Evolutionary conservation across 2,888 invertebrate genomes (phyloP).

Genomic region (Heliothis peltigera): DNA sequence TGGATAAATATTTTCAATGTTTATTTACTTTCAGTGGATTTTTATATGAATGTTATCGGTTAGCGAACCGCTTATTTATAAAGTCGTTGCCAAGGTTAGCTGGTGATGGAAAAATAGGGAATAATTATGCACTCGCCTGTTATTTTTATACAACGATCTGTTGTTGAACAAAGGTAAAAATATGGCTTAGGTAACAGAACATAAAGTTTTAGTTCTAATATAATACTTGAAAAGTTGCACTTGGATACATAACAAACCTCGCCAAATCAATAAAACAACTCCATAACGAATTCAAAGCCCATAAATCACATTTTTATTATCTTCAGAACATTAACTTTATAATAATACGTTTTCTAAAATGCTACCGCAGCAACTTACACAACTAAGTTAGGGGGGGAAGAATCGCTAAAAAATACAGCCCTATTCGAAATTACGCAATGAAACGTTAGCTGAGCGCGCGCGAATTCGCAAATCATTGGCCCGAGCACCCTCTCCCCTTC

Average conservation of each 20-base stretch:
- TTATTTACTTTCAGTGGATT: constrained; percentile 60
- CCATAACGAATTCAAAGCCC: constrained; percentile 40
- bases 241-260: background rate
- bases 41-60: constrained; percentile 51
- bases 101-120: constrained; percentile 46
- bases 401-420: constrained; percentile 61
- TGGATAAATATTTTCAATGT: constrained; percentile 61
- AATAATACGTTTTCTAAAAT: constrained; percentile 62
- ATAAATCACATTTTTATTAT: constrained; percentile 59
- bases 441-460: constrained; percentile 82
- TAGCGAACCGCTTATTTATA: constrained; percentile 59
- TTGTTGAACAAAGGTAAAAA: background rate
- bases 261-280: constrained; percentile 42
- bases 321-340: constrained; percentile 58
- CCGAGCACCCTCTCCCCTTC: constrained; percentile 80
- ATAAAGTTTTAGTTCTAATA: background rate
- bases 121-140: background rate
- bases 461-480: constrained; percentile 82
- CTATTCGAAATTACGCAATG: constrained; percentile 82
- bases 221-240: background rate
- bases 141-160: constrained; percentile 25
- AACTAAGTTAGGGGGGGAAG: constrained; percentile 67
- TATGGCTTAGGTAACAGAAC: background rate
- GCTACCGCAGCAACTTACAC: constrained; percentile 67
- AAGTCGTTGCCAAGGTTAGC: constrained; percentile 51